Evolutionary conservation across 2,888 invertebrate species (phyloP).

Genomic region (Formica aserva): DNA sequence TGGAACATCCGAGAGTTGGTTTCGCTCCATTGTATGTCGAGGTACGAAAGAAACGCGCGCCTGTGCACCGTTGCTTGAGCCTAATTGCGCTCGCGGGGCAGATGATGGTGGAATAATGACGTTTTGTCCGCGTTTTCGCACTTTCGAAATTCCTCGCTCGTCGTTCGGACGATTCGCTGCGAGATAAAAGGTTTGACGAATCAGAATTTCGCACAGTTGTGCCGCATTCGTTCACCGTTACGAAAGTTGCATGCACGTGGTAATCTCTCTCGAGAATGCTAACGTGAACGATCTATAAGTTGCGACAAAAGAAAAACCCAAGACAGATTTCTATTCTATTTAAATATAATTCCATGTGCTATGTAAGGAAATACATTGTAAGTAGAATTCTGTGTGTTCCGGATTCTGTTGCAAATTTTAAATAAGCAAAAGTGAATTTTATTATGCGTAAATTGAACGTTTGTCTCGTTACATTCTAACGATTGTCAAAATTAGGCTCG

Average conservation of each 20-base stretch:
- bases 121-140: slow-evolving; percentile 12
- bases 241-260: background rate
- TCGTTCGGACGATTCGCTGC: background rate
- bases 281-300: background rate
- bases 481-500: background rate
- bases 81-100: slow-evolving; percentile 54
- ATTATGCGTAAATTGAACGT: slow-evolving; percentile 4
- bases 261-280: background rate
- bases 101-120: slow-evolving; percentile 13
- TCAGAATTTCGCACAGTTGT: slow-evolving; percentile 13
- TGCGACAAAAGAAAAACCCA: background rate
- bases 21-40: slow-evolving; percentile 54
- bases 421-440: background rate
- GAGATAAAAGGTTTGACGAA: slow-evolving; percentile 28
- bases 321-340: slow-evolving; percentile 12
- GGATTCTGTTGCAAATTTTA: background rate
- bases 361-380: background rate
- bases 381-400: background rate
- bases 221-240: background rate
- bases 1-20: slow-evolving; percentile 38
- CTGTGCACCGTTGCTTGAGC: slow-evolving; percentile 30
- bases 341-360: background rate
- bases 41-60: slow-evolving; percentile 25
- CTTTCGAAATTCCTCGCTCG: slow-evolving; percentile 10
- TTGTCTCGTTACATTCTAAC: background rate